phyloP scores from a whole-genome alignment of 2,888 invertebrate genomes.

The Imbricaverruca yamaguchii region DNA sequence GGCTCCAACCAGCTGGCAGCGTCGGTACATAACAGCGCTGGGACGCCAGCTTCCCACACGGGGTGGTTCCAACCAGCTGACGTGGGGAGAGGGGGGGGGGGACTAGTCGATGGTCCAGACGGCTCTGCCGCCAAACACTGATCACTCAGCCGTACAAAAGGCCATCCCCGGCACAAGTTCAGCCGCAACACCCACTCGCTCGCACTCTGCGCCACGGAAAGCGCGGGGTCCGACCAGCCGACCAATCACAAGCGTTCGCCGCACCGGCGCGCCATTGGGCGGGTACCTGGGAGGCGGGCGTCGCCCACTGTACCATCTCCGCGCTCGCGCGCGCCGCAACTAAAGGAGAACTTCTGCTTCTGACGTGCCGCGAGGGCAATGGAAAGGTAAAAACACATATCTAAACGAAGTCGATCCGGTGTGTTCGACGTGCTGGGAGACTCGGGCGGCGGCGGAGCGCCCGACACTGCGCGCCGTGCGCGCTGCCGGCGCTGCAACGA shows the following conservation, averaged over 20 bases:
- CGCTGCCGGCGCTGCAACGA: not conserved
- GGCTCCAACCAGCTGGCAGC: too few relatives aligned
- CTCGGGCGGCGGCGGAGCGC: not conserved
- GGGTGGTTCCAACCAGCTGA: too few relatives aligned
- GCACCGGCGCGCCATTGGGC: not conserved
- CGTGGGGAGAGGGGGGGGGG: too few relatives aligned
- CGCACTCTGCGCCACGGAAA: not conserved
- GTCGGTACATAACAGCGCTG: too few relatives aligned
- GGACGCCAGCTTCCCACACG: too few relatives aligned
- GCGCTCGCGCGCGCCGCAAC: not conserved
- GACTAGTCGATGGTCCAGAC: too few relatives aligned
- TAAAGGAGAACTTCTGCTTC: constrained; percentile 2
- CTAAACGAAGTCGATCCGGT: not conserved
- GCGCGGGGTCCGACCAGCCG: not conserved
- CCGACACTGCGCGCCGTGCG: not conserved
- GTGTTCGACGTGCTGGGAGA: too few relatives aligned
- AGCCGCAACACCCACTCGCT: not conserved
- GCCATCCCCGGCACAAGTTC: not conserved
- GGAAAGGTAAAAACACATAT: constrained; percentile 12
- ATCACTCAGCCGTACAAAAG: not conserved
- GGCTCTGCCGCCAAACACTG: too few relatives aligned
- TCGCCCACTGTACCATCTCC: not conserved
- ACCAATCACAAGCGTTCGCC: constrained; percentile 8
- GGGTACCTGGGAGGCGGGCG: not conserved
- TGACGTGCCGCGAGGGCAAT: not conserved